These are phyloP conservation scores for Pangasianodon hypophthalmus DNA, from an alignment of 2,113 vertebrate genomes.

Conservation along the genomic window DNA sequence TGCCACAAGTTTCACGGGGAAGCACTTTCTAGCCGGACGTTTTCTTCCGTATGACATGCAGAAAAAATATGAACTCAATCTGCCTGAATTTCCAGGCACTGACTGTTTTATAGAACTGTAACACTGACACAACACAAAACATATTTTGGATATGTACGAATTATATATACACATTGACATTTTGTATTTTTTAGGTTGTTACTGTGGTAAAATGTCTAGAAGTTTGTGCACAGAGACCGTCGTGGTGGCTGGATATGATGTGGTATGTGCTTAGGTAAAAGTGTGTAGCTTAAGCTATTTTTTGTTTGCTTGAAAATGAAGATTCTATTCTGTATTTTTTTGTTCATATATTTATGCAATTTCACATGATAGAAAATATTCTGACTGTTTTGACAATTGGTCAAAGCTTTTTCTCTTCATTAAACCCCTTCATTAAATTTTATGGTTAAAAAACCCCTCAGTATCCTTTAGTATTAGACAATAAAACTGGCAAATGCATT, in stretches of 20 bases:
- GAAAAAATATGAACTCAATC: constrained; percentile 89
- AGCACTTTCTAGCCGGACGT: constrained; percentile 90
- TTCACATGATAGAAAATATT: constrained; percentile 3
- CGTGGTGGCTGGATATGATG: constrained; percentile 33
- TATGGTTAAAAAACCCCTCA: background rate
- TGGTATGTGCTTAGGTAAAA: constrained; percentile 21
- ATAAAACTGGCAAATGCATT: constrained; percentile 18
- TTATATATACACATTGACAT: constrained; percentile 59
- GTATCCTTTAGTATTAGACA: background rate
- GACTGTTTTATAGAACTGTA: constrained; percentile 87
- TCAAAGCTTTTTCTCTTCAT: background rate
- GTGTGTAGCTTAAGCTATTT: background rate
- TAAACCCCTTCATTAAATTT: background rate
- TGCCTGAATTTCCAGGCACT: constrained; percentile 85
- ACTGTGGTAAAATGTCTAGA: constrained; percentile 65
- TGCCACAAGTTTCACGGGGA: constrained; percentile 83
- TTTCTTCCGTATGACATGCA: constrained; percentile 92
- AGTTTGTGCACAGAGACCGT: constrained; percentile 54
- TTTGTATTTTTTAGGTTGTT: constrained; percentile 75
- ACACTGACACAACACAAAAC: constrained; percentile 51
- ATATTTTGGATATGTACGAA: constrained; percentile 58
- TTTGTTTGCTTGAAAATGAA: background rate
- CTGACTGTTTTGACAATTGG: constrained; percentile 1
- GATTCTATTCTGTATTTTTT: background rate
- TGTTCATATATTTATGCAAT: constrained; percentile 8